Percentiles rank a stretch among this genome's conserved stretches.
Evolutionary conservation across 2,797 vertebrate species (phyloP).

Genomic region (Micrastur ruficollis): DNA sequence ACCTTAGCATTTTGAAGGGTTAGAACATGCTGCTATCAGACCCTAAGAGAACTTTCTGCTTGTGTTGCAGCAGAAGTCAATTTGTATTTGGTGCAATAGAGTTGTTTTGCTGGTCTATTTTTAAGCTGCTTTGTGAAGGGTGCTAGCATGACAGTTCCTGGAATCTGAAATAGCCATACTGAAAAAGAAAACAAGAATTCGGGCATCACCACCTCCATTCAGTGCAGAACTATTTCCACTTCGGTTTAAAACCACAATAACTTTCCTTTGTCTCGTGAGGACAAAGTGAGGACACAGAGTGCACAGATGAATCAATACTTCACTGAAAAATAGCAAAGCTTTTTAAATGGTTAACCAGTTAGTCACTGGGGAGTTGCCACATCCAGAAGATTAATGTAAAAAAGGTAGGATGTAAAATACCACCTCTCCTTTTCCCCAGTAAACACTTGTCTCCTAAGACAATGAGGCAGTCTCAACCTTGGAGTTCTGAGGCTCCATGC

Average conservation of each 20-base stretch:
- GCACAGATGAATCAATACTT: not conserved
- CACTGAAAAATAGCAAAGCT: not conserved
- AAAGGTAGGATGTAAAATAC: not conserved
- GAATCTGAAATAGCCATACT: not conserved
- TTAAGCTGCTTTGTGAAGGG: conserved; percentile 49
- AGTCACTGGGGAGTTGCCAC: not conserved
- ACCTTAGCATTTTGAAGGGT: not conserved
- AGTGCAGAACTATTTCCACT: conserved; percentile 4
- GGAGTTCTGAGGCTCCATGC: not conserved
- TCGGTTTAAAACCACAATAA: conserved; percentile 46
- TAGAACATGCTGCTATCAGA: not conserved
- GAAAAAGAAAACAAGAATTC: conserved; percentile 34
- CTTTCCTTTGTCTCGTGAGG: conserved; percentile 34
- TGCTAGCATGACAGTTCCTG: conserved; percentile 12
- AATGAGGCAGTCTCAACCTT: not conserved
- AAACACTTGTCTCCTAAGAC: not conserved
- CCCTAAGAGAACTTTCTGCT: not conserved
- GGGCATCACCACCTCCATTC: conserved; percentile 40
- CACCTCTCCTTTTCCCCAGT: not conserved
- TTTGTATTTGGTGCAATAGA: not conserved
- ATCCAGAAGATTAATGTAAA: not conserved
- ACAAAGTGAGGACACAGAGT: not conserved
- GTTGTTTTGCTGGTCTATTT: conserved; percentile 32
- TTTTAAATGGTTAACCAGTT: not conserved
- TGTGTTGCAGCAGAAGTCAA: conserved; percentile 17